Conservation (phyloP, 2,888 invertebrate genomes). For the Lysandra coridon region DNA sequence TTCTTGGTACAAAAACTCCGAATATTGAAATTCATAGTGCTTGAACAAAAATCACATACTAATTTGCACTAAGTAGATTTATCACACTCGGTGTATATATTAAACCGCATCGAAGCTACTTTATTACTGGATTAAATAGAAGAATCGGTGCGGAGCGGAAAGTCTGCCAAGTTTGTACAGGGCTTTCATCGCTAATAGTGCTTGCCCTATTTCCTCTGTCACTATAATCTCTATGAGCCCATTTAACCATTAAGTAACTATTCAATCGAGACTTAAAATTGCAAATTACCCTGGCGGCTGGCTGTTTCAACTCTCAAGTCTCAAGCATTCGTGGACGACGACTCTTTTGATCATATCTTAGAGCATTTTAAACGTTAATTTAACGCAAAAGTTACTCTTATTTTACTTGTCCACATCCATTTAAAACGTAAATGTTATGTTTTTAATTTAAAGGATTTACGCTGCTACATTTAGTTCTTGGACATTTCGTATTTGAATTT, state of each 20-base stretch:
- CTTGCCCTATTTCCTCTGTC: conserved; percentile 28
- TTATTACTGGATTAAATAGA: background rate
- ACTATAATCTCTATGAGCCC: conserved; percentile 13
- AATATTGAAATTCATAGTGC: too few species aligned
- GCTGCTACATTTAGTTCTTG: too few species aligned
- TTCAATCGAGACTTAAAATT: conserved; percentile 27
- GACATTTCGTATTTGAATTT: background rate
- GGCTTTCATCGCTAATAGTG: conserved; percentile 18
- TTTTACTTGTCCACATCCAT: background rate
- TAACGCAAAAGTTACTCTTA: background rate
- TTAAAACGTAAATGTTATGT: background rate
- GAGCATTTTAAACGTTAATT: background rate
- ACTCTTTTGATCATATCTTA: background rate
- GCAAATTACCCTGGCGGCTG: background rate
- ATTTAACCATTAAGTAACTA: conserved; percentile 19
- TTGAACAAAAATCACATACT: too few species aligned
- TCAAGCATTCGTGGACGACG: background rate
- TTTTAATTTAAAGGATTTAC: background rate
- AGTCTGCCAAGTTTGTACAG: conserved; percentile 29
- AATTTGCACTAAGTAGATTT: too few species aligned
- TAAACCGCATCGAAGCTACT: background rate
- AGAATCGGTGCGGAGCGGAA: background rate
- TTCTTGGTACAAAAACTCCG: too few species aligned
- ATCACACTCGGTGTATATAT: too few species aligned
- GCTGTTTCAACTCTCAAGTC: background rate